phyloP scores from a whole-genome alignment of 2,888 invertebrate species.

The Tigriopus californicus region DNA sequence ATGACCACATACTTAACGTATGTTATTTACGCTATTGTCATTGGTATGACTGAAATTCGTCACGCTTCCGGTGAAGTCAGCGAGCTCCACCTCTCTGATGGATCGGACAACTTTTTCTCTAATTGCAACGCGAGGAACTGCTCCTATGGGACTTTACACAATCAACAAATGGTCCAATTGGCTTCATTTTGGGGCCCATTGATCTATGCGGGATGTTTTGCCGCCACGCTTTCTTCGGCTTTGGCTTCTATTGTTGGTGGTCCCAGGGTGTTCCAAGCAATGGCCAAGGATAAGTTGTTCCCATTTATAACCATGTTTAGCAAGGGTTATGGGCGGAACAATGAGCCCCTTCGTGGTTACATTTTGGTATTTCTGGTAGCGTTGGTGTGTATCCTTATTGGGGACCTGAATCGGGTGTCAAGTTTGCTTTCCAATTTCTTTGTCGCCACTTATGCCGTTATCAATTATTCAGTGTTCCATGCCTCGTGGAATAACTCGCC shows the following conservation, averaged over 20 bases:
- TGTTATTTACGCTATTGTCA: slow-evolving; percentile 33
- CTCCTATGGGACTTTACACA: not conserved
- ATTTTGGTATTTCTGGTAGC: slow-evolving; percentile 75
- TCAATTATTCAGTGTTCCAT: slow-evolving; percentile 37
- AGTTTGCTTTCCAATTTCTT: slow-evolving; percentile 36
- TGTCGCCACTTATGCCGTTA: slow-evolving; percentile 33
- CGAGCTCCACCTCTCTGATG: slow-evolving; percentile 26
- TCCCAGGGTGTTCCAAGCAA: slow-evolving; percentile 34
- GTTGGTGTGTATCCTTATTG: slow-evolving; percentile 63
- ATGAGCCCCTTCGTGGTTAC: slow-evolving; percentile 61
- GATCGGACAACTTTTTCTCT: not conserved
- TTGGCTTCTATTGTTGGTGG: slow-evolving; percentile 58
- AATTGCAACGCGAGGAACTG: not conserved
- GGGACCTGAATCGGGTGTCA: slow-evolving; percentile 40
- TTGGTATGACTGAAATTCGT: slow-evolving; percentile 36
- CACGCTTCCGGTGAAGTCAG: slow-evolving; percentile 54
- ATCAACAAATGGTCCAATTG: slow-evolving; percentile 21
- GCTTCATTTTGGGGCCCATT: slow-evolving; percentile 55
- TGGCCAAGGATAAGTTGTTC: slow-evolving; percentile 84
- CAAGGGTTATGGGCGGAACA: slow-evolving; percentile 38
- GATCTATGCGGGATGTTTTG: slow-evolving; percentile 88
- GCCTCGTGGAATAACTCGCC: slow-evolving; percentile 33
- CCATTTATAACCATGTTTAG: slow-evolving; percentile 83
- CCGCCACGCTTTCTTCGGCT: slow-evolving; percentile 86
- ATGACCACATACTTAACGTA: slow-evolving; percentile 73